These are phyloP conservation scores for Girardinichthys multiradiatus DNA, from an alignment of 2,113 vertebrate genomes.

Conservation along the genomic window DNA sequence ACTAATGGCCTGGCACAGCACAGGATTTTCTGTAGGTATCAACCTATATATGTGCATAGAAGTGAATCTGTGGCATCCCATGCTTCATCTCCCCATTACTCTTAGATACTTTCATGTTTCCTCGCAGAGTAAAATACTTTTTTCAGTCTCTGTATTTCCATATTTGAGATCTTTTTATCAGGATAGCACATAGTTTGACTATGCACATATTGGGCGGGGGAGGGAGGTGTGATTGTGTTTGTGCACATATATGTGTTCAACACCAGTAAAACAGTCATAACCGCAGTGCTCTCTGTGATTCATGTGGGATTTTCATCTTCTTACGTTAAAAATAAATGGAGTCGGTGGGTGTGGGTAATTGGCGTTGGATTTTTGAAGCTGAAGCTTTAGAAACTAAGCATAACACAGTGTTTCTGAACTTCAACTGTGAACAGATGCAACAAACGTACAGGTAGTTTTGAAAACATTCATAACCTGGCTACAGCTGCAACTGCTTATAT, in stretches of 20 bases:
- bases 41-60: slow-evolving; percentile 2
- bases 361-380: neutral
- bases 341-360: slow-evolving; percentile 6
- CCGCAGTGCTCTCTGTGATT: neutral
- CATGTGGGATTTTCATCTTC: slow-evolving; percentile 17
- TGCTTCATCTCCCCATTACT: slow-evolving; percentile 59
- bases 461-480: neutral
- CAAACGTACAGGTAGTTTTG: too few relatives aligned
- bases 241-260: neutral
- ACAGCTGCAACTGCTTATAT: neutral
- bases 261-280: slow-evolving; percentile 5
- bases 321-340: slow-evolving; percentile 25
- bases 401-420: neutral
- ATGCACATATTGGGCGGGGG: too few relatives aligned
- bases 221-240: too few relatives aligned
- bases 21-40: slow-evolving; percentile 7
- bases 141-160: slow-evolving; percentile 49
- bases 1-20: slow-evolving; percentile 52
- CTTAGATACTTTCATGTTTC: slow-evolving; percentile 38
- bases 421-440: neutral
- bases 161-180: slow-evolving; percentile 26
- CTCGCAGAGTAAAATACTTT: slow-evolving; percentile 41
- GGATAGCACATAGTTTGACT: neutral
- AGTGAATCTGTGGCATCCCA: slow-evolving; percentile 6
- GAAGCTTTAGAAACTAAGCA: neutral